A percentile compares a stretch with the other conserved stretches of the same genome.
These are phyloP conservation scores for Hirtodrosophila histrioides DNA, from an alignment of 2,888 invertebrate genomes.

Conservation along the genomic window DNA sequence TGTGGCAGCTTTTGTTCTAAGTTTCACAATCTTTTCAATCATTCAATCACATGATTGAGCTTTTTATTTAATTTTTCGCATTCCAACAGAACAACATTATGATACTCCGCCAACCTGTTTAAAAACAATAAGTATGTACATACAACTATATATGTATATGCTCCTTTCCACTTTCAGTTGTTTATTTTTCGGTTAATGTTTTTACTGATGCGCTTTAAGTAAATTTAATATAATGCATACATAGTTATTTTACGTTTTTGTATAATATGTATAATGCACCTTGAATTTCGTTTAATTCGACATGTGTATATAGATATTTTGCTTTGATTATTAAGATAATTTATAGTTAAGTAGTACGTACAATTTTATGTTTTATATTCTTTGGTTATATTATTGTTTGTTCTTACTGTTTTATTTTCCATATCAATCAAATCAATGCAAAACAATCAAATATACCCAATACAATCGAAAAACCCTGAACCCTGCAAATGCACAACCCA, in stretches of 20 bases:
- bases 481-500: slow-evolving; percentile 38
- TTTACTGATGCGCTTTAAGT: neutral
- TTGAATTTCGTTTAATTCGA: neutral
- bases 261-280: slow-evolving; percentile 1
- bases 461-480: slow-evolving; percentile 32
- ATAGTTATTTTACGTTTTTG: neutral
- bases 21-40: slow-evolving; percentile 36
- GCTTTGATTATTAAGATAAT: slow-evolving; percentile 30
- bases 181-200: neutral
- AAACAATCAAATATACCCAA: slow-evolving; percentile 41
- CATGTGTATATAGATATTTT: slow-evolving; percentile 20
- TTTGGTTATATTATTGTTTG: slow-evolving; percentile 51
- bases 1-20: slow-evolving; percentile 54
- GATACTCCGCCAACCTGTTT: slow-evolving; percentile 10
- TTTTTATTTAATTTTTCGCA: slow-evolving; percentile 23
- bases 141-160: neutral
- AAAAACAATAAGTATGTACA: neutral
- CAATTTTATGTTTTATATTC: slow-evolving; percentile 38
- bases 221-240: slow-evolving; percentile 1
- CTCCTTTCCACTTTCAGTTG: slow-evolving; percentile 4
- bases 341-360: slow-evolving; percentile 30
- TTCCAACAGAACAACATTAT: slow-evolving; percentile 33
- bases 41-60: slow-evolving; percentile 20
- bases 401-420: slow-evolving; percentile 62
- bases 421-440: slow-evolving; percentile 50